A percentile compares a stretch with the other conserved stretches of the same genome.
These are phyloP conservation scores for Oscheius sp. DNA, from an alignment of 2,888 invertebrate genomes.

Conservation along the genomic window DNA sequence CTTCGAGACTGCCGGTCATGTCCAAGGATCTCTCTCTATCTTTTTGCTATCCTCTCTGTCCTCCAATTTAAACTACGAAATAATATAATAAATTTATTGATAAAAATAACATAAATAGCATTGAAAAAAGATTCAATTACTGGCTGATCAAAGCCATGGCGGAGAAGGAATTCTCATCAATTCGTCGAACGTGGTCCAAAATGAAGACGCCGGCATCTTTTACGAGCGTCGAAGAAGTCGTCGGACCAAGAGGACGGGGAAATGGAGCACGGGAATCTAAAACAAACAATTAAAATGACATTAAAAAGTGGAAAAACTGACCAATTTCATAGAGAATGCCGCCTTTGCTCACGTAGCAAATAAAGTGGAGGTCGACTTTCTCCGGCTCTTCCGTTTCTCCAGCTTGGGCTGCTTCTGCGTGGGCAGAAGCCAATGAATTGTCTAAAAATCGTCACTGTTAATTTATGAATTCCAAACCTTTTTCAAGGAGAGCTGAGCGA, in stretches of 20 bases:
- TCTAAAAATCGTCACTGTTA: slow-evolving; percentile 25
- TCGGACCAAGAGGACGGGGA: slow-evolving; percentile 66
- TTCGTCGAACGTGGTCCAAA: slow-evolving; percentile 60
- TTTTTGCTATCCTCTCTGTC: too few relatives aligned
- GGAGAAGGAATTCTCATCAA: slow-evolving; percentile 66
- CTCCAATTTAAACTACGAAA: too few relatives aligned
- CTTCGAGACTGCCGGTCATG: too few relatives aligned
- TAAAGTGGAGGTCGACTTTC: slow-evolving; percentile 69
- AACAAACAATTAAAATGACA: slow-evolving; percentile 23
- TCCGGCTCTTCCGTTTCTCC: slow-evolving; percentile 61
- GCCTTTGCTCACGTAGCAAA: slow-evolving; percentile 61
- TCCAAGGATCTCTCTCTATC: too few relatives aligned
- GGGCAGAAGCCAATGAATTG: slow-evolving; percentile 49
- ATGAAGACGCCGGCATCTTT: slow-evolving; percentile 62
- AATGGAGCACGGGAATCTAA: slow-evolving; percentile 66
- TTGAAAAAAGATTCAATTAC: neutral
- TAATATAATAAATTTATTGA: too few relatives aligned
- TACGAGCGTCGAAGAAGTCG: slow-evolving; percentile 60
- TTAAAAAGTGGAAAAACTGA: too few relatives aligned
- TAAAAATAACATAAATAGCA: too few relatives aligned
- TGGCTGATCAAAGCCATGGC: slow-evolving; percentile 65
- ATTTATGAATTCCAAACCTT: neutral
- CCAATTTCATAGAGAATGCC: slow-evolving; percentile 69
- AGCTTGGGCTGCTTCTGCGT: slow-evolving; percentile 51
- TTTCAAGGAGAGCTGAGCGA: slow-evolving; percentile 55